These are phyloP conservation scores for Myotis myotis DNA, from an alignment of 2,797 vertebrate genomes.

Conservation along the genomic window DNA sequence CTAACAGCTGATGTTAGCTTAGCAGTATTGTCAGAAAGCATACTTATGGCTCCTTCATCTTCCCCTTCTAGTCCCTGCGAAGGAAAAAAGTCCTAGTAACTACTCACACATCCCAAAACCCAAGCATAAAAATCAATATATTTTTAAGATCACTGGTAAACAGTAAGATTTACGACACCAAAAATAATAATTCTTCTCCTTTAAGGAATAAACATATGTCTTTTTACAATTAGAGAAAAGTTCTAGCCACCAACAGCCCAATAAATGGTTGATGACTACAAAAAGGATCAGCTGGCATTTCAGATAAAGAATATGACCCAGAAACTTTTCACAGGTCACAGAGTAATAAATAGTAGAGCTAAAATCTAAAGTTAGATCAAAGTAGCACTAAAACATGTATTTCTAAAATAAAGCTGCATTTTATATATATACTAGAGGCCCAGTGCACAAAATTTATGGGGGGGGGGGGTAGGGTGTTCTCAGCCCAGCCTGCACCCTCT, in stretches of 20 bases:
- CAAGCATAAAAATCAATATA: constrained; percentile 42
- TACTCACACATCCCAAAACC: not conserved
- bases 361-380: not conserved
- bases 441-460: no score
- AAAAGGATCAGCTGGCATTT: not conserved
- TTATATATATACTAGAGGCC: not conserved
- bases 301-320: not conserved
- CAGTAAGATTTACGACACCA: not conserved
- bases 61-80: constrained; percentile 94
- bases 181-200: constrained; percentile 17
- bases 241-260: not conserved
- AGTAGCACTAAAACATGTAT: not conserved
- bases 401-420: constrained; percentile 14
- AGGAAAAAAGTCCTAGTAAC: constrained; percentile 35
- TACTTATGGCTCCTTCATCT: constrained; percentile 98
- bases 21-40: constrained; percentile 98
- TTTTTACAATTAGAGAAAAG: not conserved
- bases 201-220: not conserved
- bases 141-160: not conserved
- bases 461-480: no score
- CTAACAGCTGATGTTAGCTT: constrained; percentile 98
- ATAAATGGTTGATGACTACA: not conserved
- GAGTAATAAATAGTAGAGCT: not conserved
- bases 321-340: not conserved
- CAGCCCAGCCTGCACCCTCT: no score